Base-by-base conservation (phyloP, 2,113 vertebrate species). In the Clarias gariepinus region DNA sequence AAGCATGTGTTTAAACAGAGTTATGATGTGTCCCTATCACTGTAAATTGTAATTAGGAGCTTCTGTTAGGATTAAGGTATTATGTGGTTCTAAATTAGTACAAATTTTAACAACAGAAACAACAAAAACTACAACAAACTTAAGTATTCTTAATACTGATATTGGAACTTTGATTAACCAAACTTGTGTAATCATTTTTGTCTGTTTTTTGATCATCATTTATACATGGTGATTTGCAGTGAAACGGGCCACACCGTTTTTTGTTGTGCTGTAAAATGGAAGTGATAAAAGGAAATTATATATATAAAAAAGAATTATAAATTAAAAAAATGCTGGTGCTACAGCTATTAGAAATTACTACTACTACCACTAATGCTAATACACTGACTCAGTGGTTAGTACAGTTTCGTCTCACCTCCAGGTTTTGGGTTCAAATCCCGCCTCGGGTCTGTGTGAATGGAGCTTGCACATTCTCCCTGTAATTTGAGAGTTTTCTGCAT, bases 11-110 rank as follows among this genome's bases (percentile, higher is more conserved):
- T 76, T 78, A 85, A 87, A 78, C 9, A 30, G 83, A 77, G 60
- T 63, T 68, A 86, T 83, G 84, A 86, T 88, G 77, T 33, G 57
- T 16, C 36, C 76, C n/a, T 81, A 86, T 88, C 84, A 84, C 60
- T 90, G 33, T 71, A 81, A 73, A 84, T 84, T 81, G 64, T 86
- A 89, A 86, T 89, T 80, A 84, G 84, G 47, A 74, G 83, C 81
- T 81, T 89, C 74, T 86, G 57, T 68, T 81, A 86, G 61, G 82
- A 83, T 87, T 85, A 66, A 60, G 55, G 57, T 73, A 47, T 47
- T 47, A 47, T 47, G 47, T 47, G 47, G 47, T 77, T 88, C 81
- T 85, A 79, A 68, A 87, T 84, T 86, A 76, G 66, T 77, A 85
- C 82, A 76, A 86, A 83, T 88, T 36, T 84, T 63, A 36, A 12